phyloP scores from a whole-genome alignment of 2,888 invertebrate species.

The Clitarchus hookeri region DNA sequence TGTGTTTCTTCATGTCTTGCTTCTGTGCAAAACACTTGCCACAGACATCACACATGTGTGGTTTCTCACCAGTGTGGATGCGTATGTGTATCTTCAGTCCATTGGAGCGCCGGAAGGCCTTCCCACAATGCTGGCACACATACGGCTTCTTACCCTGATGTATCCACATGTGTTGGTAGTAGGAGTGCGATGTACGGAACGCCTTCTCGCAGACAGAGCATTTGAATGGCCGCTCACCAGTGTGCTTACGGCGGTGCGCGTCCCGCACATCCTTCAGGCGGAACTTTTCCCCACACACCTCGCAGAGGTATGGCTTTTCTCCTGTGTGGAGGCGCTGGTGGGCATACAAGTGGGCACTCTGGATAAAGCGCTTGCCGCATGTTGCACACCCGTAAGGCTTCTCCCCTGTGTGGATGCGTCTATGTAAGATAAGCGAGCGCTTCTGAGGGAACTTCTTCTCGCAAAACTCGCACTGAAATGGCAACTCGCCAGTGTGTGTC shows the following conservation, averaged over 20 bases:
- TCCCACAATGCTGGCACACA: slow-evolving; percentile 66
- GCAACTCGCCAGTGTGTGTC: slow-evolving; percentile 53
- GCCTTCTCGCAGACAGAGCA: slow-evolving; percentile 52
- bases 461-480: slow-evolving; percentile 40
- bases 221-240: slow-evolving; percentile 50
- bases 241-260: slow-evolving; percentile 51
- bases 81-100: slow-evolving; percentile 66
- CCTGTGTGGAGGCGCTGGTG: slow-evolving; percentile 41
- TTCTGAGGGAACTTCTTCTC: slow-evolving; percentile 41
- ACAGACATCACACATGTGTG: slow-evolving; percentile 51
- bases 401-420: slow-evolving; percentile 40
- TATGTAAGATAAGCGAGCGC: slow-evolving; percentile 39
- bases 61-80: slow-evolving; percentile 60
- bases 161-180: slow-evolving; percentile 69
- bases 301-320: slow-evolving; percentile 40
- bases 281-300: slow-evolving; percentile 34
- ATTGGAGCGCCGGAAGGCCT: slow-evolving; percentile 67
- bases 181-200: slow-evolving; percentile 63
- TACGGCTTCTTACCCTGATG: slow-evolving; percentile 60
- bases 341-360: slow-evolving; percentile 41
- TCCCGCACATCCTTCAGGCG: slow-evolving; percentile 42
- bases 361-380: slow-evolving; percentile 40
- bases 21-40: slow-evolving; percentile 51
- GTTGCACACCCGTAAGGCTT: slow-evolving; percentile 39
- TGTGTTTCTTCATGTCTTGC: slow-evolving; percentile 52